A percentile compares a stretch with the other conserved stretches of the same genome.
Conservation (phyloP, 2,797 vertebrate genomes). For the Halcyon chelicuti region DNA sequence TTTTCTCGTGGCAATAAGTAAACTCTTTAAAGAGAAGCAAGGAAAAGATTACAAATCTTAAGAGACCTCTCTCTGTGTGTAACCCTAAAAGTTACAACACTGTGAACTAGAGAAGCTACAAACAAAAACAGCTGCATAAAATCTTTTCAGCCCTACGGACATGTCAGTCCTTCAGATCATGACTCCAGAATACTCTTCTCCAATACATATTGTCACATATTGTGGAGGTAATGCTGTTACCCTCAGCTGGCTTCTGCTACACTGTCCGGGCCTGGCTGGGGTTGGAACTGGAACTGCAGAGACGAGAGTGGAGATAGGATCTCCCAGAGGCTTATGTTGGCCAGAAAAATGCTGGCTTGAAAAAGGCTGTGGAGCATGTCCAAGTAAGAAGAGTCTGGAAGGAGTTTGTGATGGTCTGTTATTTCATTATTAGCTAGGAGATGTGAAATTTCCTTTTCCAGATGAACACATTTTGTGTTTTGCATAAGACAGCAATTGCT, state of each 20-base stretch:
- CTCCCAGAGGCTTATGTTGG: not conserved
- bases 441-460: not conserved
- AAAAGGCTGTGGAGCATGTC: not conserved
- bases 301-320: not conserved
- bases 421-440: not conserved
- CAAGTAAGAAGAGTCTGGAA: constrained; percentile 18
- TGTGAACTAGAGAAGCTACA: not conserved
- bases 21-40: not conserved
- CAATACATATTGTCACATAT: not conserved
- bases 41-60: not conserved
- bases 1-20: not conserved
- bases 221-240: not conserved
- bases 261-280: not conserved
- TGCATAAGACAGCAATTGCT: not conserved
- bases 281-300: not conserved
- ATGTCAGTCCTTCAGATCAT: not conserved
- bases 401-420: not conserved
- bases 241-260: not conserved
- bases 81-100: not conserved
- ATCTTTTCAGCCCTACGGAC: not conserved
- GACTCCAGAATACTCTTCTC: not conserved
- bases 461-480: not conserved
- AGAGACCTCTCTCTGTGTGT: not conserved
- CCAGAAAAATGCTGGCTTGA: not conserved
- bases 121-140: not conserved